Evolutionary conservation across 2,888 invertebrate genomes (phyloP), one percentile per base, ranked within the genome.

Genomic region (Synanthedon andrenaeformis): DNA sequence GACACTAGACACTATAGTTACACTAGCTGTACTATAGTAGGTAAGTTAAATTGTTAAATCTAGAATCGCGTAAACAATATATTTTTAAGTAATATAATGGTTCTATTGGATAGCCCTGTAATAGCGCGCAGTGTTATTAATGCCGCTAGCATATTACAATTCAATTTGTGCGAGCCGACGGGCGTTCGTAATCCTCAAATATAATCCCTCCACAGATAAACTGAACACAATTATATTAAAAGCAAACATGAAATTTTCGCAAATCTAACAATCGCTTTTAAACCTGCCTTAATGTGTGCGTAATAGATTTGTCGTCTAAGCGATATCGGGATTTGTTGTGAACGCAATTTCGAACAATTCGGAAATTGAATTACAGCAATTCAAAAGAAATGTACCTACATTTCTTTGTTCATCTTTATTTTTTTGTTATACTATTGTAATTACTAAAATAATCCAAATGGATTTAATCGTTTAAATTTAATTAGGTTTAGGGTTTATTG

Each of bases 141-240:
- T 82, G 84, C 78, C 79, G 78, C 73, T 65, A 76, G 78, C 74
- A 76, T 81, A 85, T 85, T 84, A 85, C 85, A 85, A 85, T 83
- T 83, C 85, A 84, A 86, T 86, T 84, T 84, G 77, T 76, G 69
- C 79, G 72, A 70, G 66, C 68, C 73, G 69, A 60, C 74, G 68
- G 66, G 66, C 67, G 73, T 63, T 57, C 58, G 61, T 70, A 69
- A 69, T 67, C 70, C 62, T 58, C 65, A 59, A 53, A 54, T 69
- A 74, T 83, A 85, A 84, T 82, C 85, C 82, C 62, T 35, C 66
- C 61, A 66, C 78, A 78, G 84, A 81, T 82, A 82, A 81, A 82
- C 81, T 78, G 72, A 72, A 73, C 70, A 82, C 84, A 84, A 83
- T 84, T 83, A 85, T 83, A 83, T 81, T 82, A 80, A 84, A 79